Percentiles rank a stretch among this genome's conserved stretches.
phyloP scores from a whole-genome alignment of 2,113 vertebrate species.

The Bufo bufo region DNA sequence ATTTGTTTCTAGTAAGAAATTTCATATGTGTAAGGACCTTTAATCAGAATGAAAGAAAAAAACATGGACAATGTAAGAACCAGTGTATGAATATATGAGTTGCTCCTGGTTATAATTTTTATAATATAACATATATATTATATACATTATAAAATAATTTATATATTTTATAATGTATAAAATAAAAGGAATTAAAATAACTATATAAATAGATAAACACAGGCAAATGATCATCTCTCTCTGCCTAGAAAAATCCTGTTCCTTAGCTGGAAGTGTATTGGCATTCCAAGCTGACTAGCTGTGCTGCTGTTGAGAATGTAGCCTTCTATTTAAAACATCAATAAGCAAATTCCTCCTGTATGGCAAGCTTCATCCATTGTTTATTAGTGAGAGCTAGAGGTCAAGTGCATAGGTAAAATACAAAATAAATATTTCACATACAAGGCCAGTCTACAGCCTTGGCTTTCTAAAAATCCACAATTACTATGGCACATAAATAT shows the following conservation, averaged over 20 bases:
- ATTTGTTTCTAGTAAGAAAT: too few relatives aligned
- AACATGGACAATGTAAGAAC: too few relatives aligned
- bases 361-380: slow-evolving; percentile 16
- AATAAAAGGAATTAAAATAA: not conserved
- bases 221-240: not conserved
- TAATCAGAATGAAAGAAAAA: too few relatives aligned
- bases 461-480: slow-evolving; percentile 25
- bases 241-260: not conserved
- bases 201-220: too few relatives aligned
- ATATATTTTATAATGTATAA: not conserved
- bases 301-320: not conserved
- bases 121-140: too few relatives aligned
- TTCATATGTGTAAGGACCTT: too few relatives aligned
- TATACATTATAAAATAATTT: too few relatives aligned
- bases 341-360: slow-evolving; percentile 24
- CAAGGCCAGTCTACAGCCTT: not conserved
- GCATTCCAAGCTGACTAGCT: slow-evolving; percentile 2
- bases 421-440: slow-evolving; percentile 37
- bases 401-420: slow-evolving; percentile 44
- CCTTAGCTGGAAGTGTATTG: not conserved
- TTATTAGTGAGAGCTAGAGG: slow-evolving; percentile 32
- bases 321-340: slow-evolving; percentile 33
- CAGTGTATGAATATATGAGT: too few relatives aligned
- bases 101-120: too few relatives aligned
- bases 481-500: slow-evolving; percentile 34